Conservation (phyloP, 2,113 vertebrate genomes). For the Ctenodactylus gundi region DNA sequence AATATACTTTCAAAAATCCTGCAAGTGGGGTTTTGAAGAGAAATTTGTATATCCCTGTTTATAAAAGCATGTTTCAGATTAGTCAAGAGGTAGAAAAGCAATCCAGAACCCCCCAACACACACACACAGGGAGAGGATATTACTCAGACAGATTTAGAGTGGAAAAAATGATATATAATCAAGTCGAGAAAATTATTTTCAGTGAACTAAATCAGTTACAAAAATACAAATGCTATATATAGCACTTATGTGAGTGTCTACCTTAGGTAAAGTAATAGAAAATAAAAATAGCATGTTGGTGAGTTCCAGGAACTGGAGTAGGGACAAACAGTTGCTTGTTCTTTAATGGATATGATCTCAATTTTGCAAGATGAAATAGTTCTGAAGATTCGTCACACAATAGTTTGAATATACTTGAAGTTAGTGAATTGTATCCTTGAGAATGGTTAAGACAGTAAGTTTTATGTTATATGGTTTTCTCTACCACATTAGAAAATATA, state of each 20-base stretch:
- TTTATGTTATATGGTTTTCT: not conserved
- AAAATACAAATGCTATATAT: not conserved
- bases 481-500: not conserved
- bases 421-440: not conserved
- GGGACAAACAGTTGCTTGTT: not conserved
- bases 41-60: not conserved
- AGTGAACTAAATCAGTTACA: not conserved
- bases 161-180: not conserved
- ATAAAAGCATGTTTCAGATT: not conserved
- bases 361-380: not conserved
- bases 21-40: not conserved
- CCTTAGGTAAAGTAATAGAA: not conserved
- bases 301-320: not conserved
- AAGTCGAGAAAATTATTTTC: not conserved
- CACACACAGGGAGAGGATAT: not conserved
- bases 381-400: not conserved
- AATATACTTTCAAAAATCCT: not conserved
- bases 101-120: not conserved
- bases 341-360: not conserved
- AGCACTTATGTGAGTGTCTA: not conserved
- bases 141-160: not conserved
- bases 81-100: not conserved
- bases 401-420: not conserved
- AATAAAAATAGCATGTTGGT: not conserved
- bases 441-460: not conserved